Percentiles rank a stretch among this genome's conserved stretches.
Conservation (phyloP, 2,888 invertebrate species). For the Drosophila kanekoi region DNA sequence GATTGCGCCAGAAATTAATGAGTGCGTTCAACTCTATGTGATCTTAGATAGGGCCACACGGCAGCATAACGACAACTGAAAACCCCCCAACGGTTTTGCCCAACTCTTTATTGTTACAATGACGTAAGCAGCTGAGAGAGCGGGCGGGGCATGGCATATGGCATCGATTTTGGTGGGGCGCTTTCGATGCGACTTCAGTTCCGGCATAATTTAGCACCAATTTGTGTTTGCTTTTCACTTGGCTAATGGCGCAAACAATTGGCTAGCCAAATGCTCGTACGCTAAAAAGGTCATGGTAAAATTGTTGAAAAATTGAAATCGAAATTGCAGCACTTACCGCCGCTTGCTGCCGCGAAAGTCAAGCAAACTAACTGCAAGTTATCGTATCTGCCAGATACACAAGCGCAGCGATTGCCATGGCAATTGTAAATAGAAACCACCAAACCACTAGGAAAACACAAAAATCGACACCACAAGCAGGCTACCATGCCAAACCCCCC, state of each 20-base stretch:
- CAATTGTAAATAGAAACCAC: slow-evolving; percentile 53
- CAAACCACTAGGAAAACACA: slow-evolving; percentile 12
- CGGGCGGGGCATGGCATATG: slow-evolving; percentile 44
- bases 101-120: slow-evolving; percentile 53
- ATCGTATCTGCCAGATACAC: slow-evolving; percentile 52
- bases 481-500: slow-evolving; percentile 1
- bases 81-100: slow-evolving; percentile 4
- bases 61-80: slow-evolving; percentile 8
- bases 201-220: slow-evolving; percentile 80
- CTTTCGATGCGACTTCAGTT: slow-evolving; percentile 59
- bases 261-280: slow-evolving; percentile 43
- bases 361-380: slow-evolving; percentile 31
- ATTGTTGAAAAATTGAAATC: slow-evolving; percentile 76
- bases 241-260: slow-evolving; percentile 69
- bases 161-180: slow-evolving; percentile 23
- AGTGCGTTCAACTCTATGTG: slow-evolving; percentile 45
- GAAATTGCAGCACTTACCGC: slow-evolving; percentile 72
- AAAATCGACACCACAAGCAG: slow-evolving; percentile 39
- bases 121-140: slow-evolving; percentile 55
- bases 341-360: slow-evolving; percentile 61
- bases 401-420: slow-evolving; percentile 57
- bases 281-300: slow-evolving; percentile 74
- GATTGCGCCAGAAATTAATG: slow-evolving; percentile 35
- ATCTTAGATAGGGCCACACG: slow-evolving; percentile 23
- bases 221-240: slow-evolving; percentile 77